phyloP scores from a whole-genome alignment of 2,888 invertebrate species.

The Andrena minutula region DNA sequence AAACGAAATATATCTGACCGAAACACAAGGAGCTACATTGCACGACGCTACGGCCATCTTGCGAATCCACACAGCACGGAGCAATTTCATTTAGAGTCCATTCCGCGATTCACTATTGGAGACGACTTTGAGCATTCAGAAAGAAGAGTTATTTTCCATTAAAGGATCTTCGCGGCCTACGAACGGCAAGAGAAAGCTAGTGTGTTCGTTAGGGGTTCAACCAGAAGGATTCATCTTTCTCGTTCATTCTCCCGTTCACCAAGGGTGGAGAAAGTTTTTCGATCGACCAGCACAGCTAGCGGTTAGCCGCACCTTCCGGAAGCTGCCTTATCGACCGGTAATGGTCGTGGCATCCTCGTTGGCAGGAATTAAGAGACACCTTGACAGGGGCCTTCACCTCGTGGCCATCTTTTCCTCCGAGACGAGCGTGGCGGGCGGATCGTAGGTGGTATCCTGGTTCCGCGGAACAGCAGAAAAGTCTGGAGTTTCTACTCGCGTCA shows the following conservation, averaged over 20 bases:
- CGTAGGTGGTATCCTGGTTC: not conserved
- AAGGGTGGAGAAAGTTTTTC: not conserved
- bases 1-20: not conserved
- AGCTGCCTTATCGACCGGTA: conserved; percentile 82
- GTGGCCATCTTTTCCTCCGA: conserved; percentile 48
- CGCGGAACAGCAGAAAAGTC: not conserved
- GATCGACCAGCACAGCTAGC: not conserved
- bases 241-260: not conserved
- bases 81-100: conserved; percentile 19
- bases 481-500: conserved; percentile 21
- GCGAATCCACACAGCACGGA: conserved; percentile 48
- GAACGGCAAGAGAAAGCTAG: not conserved
- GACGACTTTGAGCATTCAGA: not conserved
- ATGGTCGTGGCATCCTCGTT: conserved; percentile 68
- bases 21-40: conserved; percentile 13
- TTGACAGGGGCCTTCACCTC: conserved; percentile 26
- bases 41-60: conserved; percentile 69
- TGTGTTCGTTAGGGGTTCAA: not conserved
- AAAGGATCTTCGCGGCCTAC: not conserved
- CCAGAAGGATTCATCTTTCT: not conserved
- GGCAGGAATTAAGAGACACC: conserved; percentile 44
- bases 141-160: not conserved
- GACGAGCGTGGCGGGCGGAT: not conserved
- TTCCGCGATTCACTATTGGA: conserved; percentile 15
- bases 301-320: conserved; percentile 79